phyloP scores from a whole-genome alignment of 2,888 invertebrate species.

The Strigamia crassipes region DNA sequence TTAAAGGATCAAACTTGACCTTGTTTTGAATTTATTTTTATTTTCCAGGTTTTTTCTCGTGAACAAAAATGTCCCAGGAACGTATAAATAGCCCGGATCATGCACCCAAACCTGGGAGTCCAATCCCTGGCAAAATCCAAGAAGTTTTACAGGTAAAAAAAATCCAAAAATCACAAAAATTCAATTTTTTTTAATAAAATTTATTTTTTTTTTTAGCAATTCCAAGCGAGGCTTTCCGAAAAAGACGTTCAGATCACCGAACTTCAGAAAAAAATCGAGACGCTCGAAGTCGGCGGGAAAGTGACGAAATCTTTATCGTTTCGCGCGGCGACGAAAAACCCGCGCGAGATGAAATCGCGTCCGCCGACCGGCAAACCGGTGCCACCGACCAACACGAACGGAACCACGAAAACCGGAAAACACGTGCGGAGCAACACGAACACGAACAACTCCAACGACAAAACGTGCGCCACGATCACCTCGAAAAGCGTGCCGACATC shows the following conservation, averaged over 20 bases:
- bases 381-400: background rate
- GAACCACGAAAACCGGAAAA: background rate
- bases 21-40: too few species aligned
- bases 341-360: background rate
- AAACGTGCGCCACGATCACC: background rate
- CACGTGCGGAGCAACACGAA: background rate
- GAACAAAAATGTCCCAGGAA: background rate
- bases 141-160: conserved; percentile 10
- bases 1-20: too few species aligned
- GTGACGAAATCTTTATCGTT: background rate
- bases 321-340: background rate
- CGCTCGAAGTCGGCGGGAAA: background rate
- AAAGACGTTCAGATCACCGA: background rate
- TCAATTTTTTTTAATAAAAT: too few species aligned
- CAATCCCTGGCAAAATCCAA: background rate
- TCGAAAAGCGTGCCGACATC: conserved; percentile 22
- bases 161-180: too few species aligned
- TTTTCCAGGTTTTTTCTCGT: too few species aligned
- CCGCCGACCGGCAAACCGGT: background rate
- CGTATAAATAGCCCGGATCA: background rate
- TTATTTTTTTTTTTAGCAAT: too few species aligned
- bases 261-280: conserved; percentile 7
- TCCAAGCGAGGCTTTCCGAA: background rate
- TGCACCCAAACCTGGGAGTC: background rate
- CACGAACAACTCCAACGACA: background rate